Evolutionary conservation across 2,888 invertebrate species (phyloP).

Genomic region (Mimas tiliae): DNA sequence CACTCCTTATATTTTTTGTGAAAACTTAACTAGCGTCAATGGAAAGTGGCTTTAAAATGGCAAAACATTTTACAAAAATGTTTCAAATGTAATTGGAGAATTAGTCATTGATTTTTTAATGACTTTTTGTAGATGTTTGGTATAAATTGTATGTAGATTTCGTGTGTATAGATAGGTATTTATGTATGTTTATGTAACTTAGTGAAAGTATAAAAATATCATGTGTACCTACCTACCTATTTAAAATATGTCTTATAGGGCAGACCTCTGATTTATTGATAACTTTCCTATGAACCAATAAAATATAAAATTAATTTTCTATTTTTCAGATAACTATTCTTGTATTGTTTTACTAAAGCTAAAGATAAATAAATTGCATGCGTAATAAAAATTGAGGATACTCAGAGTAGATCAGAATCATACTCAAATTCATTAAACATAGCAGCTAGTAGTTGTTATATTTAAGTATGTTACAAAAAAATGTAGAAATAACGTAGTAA

Average conservation of each 20-base stretch:
- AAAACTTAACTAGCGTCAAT: constrained; percentile 46
- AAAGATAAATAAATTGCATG: background rate
- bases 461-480: background rate
- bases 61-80: constrained; percentile 26
- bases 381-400: background rate
- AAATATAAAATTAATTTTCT: background rate
- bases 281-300: background rate
- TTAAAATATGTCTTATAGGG: background rate
- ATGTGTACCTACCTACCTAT: background rate
- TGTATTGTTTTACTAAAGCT: background rate
- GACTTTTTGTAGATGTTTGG: constrained; percentile 20
- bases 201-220: background rate
- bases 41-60: constrained; percentile 50
- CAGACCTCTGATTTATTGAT: background rate
- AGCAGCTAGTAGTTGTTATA: background rate
- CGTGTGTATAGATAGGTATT: background rate
- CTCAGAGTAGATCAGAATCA: constrained; percentile 2
- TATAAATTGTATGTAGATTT: background rate
- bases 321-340: background rate
- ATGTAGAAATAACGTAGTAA: background rate
- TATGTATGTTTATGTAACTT: constrained; percentile 3
- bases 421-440: background rate
- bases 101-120: constrained; percentile 26
- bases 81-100: background rate
- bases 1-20: background rate